Evolutionary conservation across 2,888 invertebrate genomes (phyloP).

Genomic region (Fragum whitleyi): DNA sequence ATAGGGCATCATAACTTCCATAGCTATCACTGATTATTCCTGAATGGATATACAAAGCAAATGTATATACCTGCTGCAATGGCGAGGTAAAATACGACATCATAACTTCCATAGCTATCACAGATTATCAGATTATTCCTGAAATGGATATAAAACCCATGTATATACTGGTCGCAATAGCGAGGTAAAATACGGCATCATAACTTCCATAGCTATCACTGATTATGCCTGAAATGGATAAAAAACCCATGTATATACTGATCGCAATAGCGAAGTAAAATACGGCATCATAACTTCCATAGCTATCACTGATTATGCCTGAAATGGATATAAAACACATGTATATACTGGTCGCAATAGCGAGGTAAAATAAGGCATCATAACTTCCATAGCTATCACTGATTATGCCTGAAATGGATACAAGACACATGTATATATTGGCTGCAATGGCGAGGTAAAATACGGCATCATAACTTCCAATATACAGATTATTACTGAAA

Average conservation of each 20-base stretch:
- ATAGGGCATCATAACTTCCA: constrained; percentile 30
- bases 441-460: constrained; percentile 19
- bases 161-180: constrained; percentile 23
- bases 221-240: constrained; percentile 18
- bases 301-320: no score
- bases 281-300: no score
- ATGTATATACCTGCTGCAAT: constrained; percentile 11
- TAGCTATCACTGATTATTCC: constrained; percentile 29
- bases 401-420: constrained; percentile 18
- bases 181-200: constrained; percentile 27
- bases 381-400: constrained; percentile 34
- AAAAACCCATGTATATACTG: constrained; percentile 6
- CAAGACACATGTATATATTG: constrained; percentile 6
- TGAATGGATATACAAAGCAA: neutral
- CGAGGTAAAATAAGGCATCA: constrained; percentile 27
- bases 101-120: no score
- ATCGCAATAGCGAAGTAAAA: constrained; percentile 19
- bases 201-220: constrained; percentile 34
- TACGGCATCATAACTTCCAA: no score
- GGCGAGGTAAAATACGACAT: constrained; percentile 18
- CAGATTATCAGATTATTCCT: no score
- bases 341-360: constrained; percentile 23
- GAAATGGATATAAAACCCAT: neutral
- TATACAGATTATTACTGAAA: neutral
- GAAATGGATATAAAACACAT: neutral